Base-by-base conservation (phyloP, 2,797 vertebrate genomes). In the Lepus townsendii region DNA sequence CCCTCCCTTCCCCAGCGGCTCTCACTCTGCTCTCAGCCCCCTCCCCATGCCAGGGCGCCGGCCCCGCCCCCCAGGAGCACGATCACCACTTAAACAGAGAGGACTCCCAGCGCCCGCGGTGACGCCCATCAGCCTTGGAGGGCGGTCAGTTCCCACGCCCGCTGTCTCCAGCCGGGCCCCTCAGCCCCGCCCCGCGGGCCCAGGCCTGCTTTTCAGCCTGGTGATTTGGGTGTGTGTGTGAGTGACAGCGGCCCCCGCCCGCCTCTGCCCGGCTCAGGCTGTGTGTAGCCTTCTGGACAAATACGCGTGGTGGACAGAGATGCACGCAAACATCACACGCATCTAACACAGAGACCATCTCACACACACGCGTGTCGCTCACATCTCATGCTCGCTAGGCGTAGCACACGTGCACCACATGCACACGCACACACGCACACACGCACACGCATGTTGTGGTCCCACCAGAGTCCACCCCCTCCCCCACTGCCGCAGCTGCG, bases 1-100 rank as follows among this genome's bases (percentile, higher is more conserved):
- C 1, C 1, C 1, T 22, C 3, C 22, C 24, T 7, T 1, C n/a
- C 38, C 38, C 38, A 42, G 38, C 50, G 1, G 4, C 22, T 1
- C 7, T 22, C 19, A 50, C 5, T 26, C 54, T 8, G 50, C 24
- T 32, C 30, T 20, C 19, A 8, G 19, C 19, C 17, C 60, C 10
- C 65, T 7, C 42, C 27, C 12, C 27, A 0, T 1, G 13, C 20
- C 5, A 2, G 26, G 47, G 5, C 3, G 0, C 12, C 50, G 27
- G 2, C 71, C 80, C 63, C 26, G 35, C 35, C 35, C 35, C 35
- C 35, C 30, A 75, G 32, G 24, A 38, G 30, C 16, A 10, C 19
- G 22, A 35, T 52, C 32, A 27, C 11, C 77, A 35, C 57, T 87
- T 38, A 30, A 6, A 79, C 38, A 69, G 63, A 76, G 14, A 30